phyloP scores from a whole-genome alignment of 2,113 vertebrate genomes.

The Cyanoramphus novaezelandiae region DNA sequence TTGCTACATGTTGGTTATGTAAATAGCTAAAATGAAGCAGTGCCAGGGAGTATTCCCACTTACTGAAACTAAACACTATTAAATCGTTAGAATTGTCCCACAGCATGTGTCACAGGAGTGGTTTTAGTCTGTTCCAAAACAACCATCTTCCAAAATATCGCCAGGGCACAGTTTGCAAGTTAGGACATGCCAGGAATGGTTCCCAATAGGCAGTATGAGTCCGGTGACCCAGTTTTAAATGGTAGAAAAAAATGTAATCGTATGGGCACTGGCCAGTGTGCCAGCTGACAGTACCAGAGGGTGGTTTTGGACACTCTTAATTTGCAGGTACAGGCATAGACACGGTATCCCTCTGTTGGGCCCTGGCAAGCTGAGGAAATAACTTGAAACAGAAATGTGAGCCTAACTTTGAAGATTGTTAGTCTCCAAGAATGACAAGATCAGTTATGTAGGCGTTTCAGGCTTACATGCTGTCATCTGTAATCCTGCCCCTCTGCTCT shows the following conservation, averaged over 20 bases:
- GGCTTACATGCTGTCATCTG: neutral
- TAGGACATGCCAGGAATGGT: neutral
- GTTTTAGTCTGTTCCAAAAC: neutral
- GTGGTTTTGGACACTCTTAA: neutral
- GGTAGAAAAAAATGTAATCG: neutral
- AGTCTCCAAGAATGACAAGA: neutral
- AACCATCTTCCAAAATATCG: constrained; percentile 2
- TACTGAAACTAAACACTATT: neutral
- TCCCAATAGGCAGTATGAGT: neutral
- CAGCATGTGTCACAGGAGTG: constrained; percentile 24
- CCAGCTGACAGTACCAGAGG: neutral
- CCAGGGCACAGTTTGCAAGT: constrained; percentile 13
- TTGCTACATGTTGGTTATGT: neutral
- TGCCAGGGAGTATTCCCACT: neutral
- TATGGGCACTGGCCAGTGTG: neutral
- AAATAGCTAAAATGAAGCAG: neutral
- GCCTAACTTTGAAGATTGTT: neutral
- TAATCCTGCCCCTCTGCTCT: neutral
- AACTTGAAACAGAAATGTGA: neutral
- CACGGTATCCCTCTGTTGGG: neutral
- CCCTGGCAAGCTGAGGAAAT: neutral
- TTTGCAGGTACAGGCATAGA: neutral
- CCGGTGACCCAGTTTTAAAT: neutral
- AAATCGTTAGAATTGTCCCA: constrained; percentile 28
- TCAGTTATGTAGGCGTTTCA: neutral